Evolutionary conservation across 2,797 vertebrate genomes (phyloP).

Genomic region (Pagetopsis macropterus): DNA sequence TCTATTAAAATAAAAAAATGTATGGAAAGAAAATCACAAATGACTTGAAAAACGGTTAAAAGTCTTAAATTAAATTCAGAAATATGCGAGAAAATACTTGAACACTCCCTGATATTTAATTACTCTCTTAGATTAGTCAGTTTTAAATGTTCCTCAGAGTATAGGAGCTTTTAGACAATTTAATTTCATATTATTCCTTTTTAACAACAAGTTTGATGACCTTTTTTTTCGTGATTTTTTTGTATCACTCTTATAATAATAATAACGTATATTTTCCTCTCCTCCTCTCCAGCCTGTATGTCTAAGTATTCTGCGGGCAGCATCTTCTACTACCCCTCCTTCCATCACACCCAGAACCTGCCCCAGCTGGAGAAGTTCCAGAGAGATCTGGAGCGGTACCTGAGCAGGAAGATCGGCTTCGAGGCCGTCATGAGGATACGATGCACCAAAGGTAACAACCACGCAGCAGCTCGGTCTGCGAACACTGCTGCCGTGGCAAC

Average conservation of each 20-base stretch:
- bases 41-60: too few species aligned
- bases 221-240: too few species aligned
- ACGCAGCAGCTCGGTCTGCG: not conserved
- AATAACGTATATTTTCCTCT: not conserved
- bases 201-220: too few species aligned
- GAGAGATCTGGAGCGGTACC: slow-evolving; percentile 93
- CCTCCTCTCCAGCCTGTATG: slow-evolving; percentile 86
- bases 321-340: slow-evolving; percentile 96
- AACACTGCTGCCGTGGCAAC: too few species aligned
- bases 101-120: too few species aligned
- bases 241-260: not conserved
- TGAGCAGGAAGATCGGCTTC: slow-evolving; percentile 96
- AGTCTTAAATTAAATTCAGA: too few species aligned
- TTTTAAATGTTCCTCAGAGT: too few species aligned
- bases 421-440: slow-evolving; percentile 99
- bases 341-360: slow-evolving; percentile 90
- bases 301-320: slow-evolving; percentile 96
- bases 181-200: not conserved
- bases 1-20: too few species aligned
- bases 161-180: not conserved
- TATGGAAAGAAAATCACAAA: too few species aligned
- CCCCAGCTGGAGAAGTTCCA: slow-evolving; percentile 91
- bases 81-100: too few species aligned
- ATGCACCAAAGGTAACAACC: slow-evolving; percentile 92
- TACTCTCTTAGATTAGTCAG: too few species aligned